A percentile compares a stretch with the other conserved stretches of the same genome.
These are phyloP conservation scores for Tamandua tetradactyla DNA, from an alignment of 2,797 vertebrate species.

Conservation along the genomic window DNA sequence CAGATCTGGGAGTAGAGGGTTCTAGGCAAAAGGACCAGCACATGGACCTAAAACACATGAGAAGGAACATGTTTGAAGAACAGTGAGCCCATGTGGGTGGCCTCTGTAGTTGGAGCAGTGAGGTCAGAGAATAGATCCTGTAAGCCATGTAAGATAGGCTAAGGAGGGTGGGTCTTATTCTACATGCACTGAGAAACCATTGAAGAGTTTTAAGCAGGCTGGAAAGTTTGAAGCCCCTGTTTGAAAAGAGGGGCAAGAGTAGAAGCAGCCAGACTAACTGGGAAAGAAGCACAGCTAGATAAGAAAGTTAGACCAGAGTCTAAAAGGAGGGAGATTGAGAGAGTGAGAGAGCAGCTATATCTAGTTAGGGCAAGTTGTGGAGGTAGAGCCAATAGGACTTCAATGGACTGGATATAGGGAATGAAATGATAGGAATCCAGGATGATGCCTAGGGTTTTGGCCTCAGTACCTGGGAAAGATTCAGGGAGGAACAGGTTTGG, in stretches of 20 bases:
- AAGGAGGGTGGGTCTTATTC: not conserved
- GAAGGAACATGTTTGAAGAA: not conserved
- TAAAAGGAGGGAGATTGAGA: not conserved
- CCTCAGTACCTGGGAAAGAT: not conserved
- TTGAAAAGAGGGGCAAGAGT: not conserved
- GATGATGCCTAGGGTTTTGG: not conserved
- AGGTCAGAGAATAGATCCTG: not conserved
- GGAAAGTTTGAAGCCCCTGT: constrained; percentile 2
- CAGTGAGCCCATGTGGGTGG: not conserved
- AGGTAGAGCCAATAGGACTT: not conserved
- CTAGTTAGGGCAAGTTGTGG: not conserved
- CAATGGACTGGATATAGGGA: not conserved
- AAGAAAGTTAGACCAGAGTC: not conserved
- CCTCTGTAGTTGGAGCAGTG: not conserved
- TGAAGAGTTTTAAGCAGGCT: constrained; percentile 26
- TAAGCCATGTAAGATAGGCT: not conserved
- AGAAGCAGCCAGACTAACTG: not conserved
- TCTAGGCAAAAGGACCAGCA: not conserved
- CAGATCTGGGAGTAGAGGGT: not conserved
- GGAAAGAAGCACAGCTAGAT: not conserved
- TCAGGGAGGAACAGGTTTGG: not conserved
- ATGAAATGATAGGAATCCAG: not conserved
- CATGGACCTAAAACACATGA: not conserved
- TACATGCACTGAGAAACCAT: not conserved
- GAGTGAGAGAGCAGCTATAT: not conserved